Evolutionary conservation across 1,140 invertebrate species (phyloP).

Genomic region (Drosophila malerkotliana): DNA sequence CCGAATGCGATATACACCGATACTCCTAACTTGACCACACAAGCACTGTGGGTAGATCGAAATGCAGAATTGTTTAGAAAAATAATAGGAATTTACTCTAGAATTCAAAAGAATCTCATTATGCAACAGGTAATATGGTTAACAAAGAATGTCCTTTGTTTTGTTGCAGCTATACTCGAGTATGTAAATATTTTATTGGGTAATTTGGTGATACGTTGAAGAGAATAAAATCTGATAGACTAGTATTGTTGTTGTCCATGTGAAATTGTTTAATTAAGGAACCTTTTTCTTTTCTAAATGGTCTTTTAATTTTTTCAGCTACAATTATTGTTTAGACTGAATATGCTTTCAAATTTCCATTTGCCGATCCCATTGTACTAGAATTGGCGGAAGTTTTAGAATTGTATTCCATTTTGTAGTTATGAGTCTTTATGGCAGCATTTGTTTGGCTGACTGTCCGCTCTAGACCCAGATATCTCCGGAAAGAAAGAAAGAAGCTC

Average conservation of each 20-base stretch:
- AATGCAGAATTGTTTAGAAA: constrained; percentile 13
- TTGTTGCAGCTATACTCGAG: background rate
- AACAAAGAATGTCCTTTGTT: constrained; percentile 23
- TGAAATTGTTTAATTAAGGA: background rate
- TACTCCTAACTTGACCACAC: constrained; percentile 60
- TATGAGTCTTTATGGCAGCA: constrained; percentile 76
- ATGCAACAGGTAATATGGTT: constrained; percentile 26
- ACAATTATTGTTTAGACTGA: too few species aligned
- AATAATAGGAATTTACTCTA: constrained; percentile 23
- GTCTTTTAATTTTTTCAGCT: background rate
- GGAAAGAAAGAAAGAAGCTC: constrained; percentile 57
- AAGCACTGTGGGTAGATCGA: constrained; percentile 25
- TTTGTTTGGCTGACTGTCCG: constrained; percentile 65
- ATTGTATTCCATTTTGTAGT: constrained; percentile 52
- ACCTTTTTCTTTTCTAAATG: background rate
- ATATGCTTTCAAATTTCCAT: background rate
- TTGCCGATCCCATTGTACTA: constrained; percentile 25
- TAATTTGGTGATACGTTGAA: background rate
- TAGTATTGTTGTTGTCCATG: background rate
- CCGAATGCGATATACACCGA: constrained; percentile 52
- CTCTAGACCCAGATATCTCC: constrained; percentile 51
- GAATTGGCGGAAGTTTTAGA: constrained; percentile 54
- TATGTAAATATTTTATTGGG: constrained; percentile 4
- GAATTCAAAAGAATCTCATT: constrained; percentile 18
- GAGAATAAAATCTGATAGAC: background rate